A percentile compares a stretch with the other conserved stretches of the same genome.
Evolutionary conservation across 2,797 vertebrate species (phyloP).

Genomic region (Neostethus bicornis): DNA sequence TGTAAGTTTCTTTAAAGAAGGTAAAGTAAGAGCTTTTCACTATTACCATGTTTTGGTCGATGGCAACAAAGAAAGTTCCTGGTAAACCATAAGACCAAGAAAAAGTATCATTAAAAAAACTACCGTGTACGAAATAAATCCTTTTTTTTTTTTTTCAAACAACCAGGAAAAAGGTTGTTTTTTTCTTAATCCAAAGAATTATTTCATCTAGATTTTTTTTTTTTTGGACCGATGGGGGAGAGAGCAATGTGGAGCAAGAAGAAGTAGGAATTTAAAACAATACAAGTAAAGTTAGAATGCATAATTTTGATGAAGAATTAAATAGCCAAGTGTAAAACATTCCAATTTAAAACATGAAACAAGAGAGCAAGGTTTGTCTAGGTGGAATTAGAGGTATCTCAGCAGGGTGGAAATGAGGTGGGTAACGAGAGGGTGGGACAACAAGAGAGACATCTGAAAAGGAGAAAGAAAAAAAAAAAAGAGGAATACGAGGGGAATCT

Average conservation of each 20-base stretch:
- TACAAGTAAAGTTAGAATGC: neutral
- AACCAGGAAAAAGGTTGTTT: no score
- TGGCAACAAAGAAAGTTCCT: no score
- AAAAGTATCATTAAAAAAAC: no score
- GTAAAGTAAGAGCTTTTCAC: no score
- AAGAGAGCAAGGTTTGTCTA: neutral
- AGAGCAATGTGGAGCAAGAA: neutral
- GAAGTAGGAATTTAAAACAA: neutral
- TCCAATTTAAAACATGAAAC: neutral
- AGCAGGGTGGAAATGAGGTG: neutral
- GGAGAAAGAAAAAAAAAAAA: constrained; percentile 4
- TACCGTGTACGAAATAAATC: no score
- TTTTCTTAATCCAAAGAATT: no score
- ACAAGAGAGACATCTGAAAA: constrained; percentile 14
- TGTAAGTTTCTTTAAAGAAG: neutral
- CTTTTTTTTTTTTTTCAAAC: no score
- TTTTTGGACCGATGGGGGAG: neutral
- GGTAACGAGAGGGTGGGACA: constrained; percentile 20
- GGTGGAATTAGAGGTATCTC: constrained; percentile 4
- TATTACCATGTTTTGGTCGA: no score
- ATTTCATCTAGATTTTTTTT: neutral
- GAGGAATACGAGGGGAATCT: constrained; percentile 56
- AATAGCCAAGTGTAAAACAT: constrained; percentile 8
- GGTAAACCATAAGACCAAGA: no score
- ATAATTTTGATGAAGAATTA: neutral